phyloP scores from a whole-genome alignment of 2,797 vertebrate species.

The Craterocephalus amniculus region DNA sequence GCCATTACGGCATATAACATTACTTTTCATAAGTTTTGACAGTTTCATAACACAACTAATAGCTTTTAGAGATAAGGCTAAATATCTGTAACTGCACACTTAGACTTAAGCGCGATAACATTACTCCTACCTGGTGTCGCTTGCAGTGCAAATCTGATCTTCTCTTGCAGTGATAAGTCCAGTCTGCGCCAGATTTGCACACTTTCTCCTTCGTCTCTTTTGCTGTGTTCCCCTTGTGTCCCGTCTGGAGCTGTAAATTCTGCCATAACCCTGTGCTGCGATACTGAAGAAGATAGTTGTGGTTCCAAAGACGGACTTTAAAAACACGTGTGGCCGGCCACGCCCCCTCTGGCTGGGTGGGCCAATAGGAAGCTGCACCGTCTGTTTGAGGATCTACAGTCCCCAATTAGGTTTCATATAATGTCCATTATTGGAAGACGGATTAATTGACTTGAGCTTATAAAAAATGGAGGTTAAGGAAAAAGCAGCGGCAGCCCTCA shows the following conservation, averaged over 20 bases:
- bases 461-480: background rate
- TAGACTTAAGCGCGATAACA: background rate
- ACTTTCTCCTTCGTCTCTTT: conserved; percentile 16
- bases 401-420: background rate
- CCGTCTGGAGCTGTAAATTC: conserved; percentile 46
- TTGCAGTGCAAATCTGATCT: conserved; percentile 35
- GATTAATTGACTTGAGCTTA: background rate
- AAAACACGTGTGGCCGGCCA: conserved; percentile 53
- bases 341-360: conserved; percentile 44
- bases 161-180: conserved; percentile 39
- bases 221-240: conserved; percentile 29
- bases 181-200: conserved; percentile 34
- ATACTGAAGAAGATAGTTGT: conserved; percentile 64
- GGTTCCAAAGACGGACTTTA: conserved; percentile 64
- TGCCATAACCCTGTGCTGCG: conserved; percentile 70
- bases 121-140: conserved; percentile 66
- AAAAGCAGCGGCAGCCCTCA: background rate
- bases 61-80: background rate
- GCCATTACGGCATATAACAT: background rate
- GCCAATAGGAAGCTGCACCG: conserved; percentile 71
- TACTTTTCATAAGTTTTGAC: background rate
- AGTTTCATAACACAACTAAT: too few relatives aligned
- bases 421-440: background rate
- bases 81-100: background rate
- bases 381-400: conserved; percentile 39